Evolutionary conservation across 2,888 invertebrate genomes (phyloP), one percentile per base, ranked within the genome.

Genomic region (Luperina testacea): DNA sequence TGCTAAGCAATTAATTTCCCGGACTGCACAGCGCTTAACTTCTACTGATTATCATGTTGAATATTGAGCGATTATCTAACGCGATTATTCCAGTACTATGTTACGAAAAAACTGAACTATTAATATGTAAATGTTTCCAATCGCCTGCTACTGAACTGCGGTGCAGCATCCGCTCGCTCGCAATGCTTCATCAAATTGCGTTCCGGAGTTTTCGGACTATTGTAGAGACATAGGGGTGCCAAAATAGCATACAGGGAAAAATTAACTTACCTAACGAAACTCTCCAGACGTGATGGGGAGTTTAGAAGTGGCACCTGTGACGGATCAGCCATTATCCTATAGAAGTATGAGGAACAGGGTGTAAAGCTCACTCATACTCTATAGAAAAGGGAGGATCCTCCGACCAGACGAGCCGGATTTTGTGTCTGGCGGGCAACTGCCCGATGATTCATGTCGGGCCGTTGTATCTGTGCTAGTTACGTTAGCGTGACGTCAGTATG

Each of bases 51-150:
- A 73, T 15, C 17, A 53, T 63, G 45, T 48, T 65, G 15, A 59
- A 42, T 81, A 45, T 65, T 51, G 17, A 53, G 15, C 32, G 27
- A 20, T 38, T 53, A 75, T 75, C 15, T 81, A 42, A 38, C 24
- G 24, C 13, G 63, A 73, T 64, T 38, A 38, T 42, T 72, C 45
- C 9, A 80, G 38, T 42, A 78, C 48, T n/a, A 20, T 24, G 38
- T 61, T 7, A 15, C 9, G 13, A 53, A 45, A 38, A 20, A 57
- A 48, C 45, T 20, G 24, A 42, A 5, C 17, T 77, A 27, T 42
- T 6, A 8, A 0, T 24, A 51, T 42, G 15, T 38, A 27, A 17
- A 57, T 64, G 17, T 20, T 53, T 48, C n/a, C 27, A 67, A 80
- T 80, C 38, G 48, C 27, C 13, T 38, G 38, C 64, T 27, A 13